Base-by-base conservation (phyloP, 2,797 vertebrate genomes). In the Leptatherina wallacei region DNA sequence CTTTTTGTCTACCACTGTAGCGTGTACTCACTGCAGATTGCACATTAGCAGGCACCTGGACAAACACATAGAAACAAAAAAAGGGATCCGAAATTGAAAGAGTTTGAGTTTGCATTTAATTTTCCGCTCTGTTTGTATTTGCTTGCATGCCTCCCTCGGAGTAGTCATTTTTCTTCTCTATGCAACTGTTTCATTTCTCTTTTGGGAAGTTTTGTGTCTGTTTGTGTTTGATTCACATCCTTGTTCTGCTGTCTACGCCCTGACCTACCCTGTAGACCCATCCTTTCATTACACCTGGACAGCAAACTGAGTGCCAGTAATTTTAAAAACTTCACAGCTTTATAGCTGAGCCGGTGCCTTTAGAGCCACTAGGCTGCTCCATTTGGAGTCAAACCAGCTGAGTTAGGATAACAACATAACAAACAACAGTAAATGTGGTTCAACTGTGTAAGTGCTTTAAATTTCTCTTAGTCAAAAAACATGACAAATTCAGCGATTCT, bases 381-480 rank as follows among this genome's bases (percentile, higher is more conserved):
- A 51, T 60, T 33, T 51, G 36, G 16, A 63, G 63, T 62, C 47
- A n/a, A 77, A 71, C 33, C 52, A 47, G 30, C 14, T 27, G 51
- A 68, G 52, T 30, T 29, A 62, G 47, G 18, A 49, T 9, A 47
- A n/a, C 47, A 64, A 24, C 29, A 61, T 38, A 77, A 72, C 49
- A 67, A 33, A 65, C 40, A 13, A 12, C 22, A 40, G 38, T 76
- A 51, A 69, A 77, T 64, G 62, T 40, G 55, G 32, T 56, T 22
- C 57, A 69, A 20, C 36, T 56, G 54, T 71, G 65, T 73, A 51
- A 64, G 35, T 62, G 65, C 67, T 83, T 76, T 32, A 62, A 32
- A 75, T 65, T 57, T 63, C 57, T 65, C 69, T 55, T 72, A 77
- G 76, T 75, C 7, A 49, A 49, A 49, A 69, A 32, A 61, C 42